Base-by-base conservation (phyloP, 30 jellyfish, hydroid and myxozoan species). In the Pelagia noctiluca region DNA sequence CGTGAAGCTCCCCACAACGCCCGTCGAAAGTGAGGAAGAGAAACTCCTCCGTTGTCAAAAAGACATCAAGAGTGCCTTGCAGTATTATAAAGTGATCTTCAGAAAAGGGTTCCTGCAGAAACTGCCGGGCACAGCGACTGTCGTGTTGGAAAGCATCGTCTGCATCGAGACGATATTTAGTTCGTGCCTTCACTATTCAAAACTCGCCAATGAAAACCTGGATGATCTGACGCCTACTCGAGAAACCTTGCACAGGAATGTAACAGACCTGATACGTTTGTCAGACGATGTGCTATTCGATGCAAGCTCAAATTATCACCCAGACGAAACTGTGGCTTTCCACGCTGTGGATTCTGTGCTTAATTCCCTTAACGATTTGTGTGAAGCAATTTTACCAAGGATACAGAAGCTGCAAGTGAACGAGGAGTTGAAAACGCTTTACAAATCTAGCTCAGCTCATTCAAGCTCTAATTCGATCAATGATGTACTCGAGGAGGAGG, bases 111-210 rank as follows among this genome's bases (percentile, higher is more conserved):
- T 94, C 75, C 76, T 84, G 33, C 97, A 94, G 71, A 94, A 94
- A 75, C 75, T 94, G 42, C 99, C 99, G 3, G 99, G 99, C 24
- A 94, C 99, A 47, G 99, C 99, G 18, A 94, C 97, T 32, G 99
- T 95, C 23, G 97, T 94, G 13, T 78, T 94, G 69, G 99, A 94
- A 76, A 80, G 97, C 35, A 84, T 94, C 18, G 94, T 94, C 12
- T 66, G 89, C 79, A 93, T 95, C 2, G 97, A 88, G 80, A 84
- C 87, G n/a, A 83, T 90, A 25, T 75, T 88, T 76, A 93, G 71
- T 71, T 83, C 65, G 38, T 82, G 97, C 75, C 50, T 94, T 70
- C 87, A 82, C 69, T 77, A 75, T 73, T 72, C 95, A 35, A 84
- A 77, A 77, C 62, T 83, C 64, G 87, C 84, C 21, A 78, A 88